A percentile compares a stretch with the other conserved stretches of the same genome.
phyloP scores from a whole-genome alignment of 2,888 invertebrate genomes.

The Rotaria sp. region DNA sequence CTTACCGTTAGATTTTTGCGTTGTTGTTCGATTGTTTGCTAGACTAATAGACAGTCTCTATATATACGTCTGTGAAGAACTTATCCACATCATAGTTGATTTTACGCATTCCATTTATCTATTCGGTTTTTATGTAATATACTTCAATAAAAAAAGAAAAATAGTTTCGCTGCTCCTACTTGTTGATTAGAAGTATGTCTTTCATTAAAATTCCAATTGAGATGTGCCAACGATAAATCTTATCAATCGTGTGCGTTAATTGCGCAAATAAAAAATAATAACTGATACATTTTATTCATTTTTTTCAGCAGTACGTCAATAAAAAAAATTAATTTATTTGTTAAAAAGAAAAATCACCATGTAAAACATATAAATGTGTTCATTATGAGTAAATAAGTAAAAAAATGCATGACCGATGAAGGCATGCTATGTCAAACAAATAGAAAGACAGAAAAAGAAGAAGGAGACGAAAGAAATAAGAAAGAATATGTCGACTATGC shows the following conservation, averaged over 20 bases:
- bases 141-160: neutral
- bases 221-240: neutral
- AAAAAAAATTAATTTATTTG: neutral
- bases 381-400: neutral
- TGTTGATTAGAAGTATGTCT: neutral
- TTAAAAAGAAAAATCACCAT: neutral
- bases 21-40: neutral
- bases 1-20: neutral
- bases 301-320: neutral
- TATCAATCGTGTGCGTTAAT: neutral
- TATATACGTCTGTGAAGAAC: neutral
- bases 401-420: neutral
- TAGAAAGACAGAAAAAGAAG: neutral
- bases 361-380: neutral
- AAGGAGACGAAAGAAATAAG: too few species aligned
- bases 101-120: neutral
- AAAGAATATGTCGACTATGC: neutral
- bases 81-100: neutral
- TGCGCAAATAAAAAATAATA: neutral
- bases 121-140: neutral
- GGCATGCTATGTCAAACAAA: neutral
- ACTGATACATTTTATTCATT: neutral
- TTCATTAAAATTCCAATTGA: neutral
- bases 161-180: neutral
- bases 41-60: neutral